Conservation (phyloP, 2,113 vertebrate genomes). For the Rhabdornis inornatus region DNA sequence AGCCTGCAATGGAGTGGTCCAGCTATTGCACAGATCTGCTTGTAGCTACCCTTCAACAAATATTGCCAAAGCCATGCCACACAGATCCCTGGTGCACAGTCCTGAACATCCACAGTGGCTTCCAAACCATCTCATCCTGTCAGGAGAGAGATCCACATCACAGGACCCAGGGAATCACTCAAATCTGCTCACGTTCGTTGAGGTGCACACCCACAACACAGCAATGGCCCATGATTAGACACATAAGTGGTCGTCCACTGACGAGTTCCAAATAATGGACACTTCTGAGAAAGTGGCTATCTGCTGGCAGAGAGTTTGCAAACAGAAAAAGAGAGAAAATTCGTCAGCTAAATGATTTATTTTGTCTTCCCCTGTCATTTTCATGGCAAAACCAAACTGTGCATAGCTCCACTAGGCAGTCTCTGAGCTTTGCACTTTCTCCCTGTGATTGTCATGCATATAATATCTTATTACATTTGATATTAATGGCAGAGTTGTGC, state of each 20-base stretch:
- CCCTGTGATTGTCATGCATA: slow-evolving; percentile 45
- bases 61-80: background rate
- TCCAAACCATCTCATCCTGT: background rate
- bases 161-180: background rate
- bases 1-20: rapidly evolving
- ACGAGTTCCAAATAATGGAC: background rate
- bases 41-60: background rate
- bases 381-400: background rate
- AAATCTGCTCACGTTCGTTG: background rate
- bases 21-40: background rate
- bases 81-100: background rate
- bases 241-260: background rate
- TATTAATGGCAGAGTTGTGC: slow-evolving; percentile 56
- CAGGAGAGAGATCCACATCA: background rate
- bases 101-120: background rate
- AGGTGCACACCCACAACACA: background rate
- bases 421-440: slow-evolving; percentile 8
- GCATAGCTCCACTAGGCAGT: background rate
- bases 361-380: slow-evolving; percentile 13
- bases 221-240: background rate
- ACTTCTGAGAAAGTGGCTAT: slow-evolving; percentile 11
- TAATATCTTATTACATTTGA: slow-evolving; percentile 48
- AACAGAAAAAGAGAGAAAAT: slow-evolving; percentile 6
- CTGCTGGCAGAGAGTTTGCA: slow-evolving; percentile 25
- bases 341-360: slow-evolving; percentile 34